Base-by-base conservation (phyloP, 2,113 vertebrate genomes). In the Percina caprodes region DNA sequence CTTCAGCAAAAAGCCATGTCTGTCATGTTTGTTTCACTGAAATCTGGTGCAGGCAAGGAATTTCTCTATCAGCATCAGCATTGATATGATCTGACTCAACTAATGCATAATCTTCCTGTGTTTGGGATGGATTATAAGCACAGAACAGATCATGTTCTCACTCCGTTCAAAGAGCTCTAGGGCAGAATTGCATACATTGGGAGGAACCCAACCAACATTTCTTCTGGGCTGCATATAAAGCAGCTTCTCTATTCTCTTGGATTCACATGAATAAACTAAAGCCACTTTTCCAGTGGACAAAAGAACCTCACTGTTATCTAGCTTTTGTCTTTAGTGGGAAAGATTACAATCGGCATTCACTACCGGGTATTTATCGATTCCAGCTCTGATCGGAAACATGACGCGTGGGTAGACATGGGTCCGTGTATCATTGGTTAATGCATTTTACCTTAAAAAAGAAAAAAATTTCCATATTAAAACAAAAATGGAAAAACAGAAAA, bases 71-170 rank as follows among this genome's bases (percentile, higher is more conserved):
- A 39, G 83, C 75, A 58, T 51, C 82, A 80, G 67, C 56, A 63
- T 49, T 73, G 67, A 77, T 77, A n/a, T 7, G 45, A 73, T 81
- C 78, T n/a, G 69, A 86, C 60, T 83, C 46, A 33, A 46, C 58
- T 65, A 13, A 67, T 69, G 56, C 62, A 81, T 76, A 81, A 80
- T 80, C 59, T 51, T 48, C 42, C 58, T 66, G 26, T 72, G 35
- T 82, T 69, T 83, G 49, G 63, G 49, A 30, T 21, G 55, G 55
- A 71, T 85, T 74, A 74, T 49, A 9, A 75, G 61, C 52, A 61
- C 6, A 24, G 75, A 54, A 33, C 67, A 59, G 48, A 75, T 82
- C 14, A 8, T 74, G 45, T 30, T 77, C 63, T 51, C 42, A 12
- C 52, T 74, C n/a, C 1, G 16, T 72, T 69, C 46, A 77, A 7